These are phyloP conservation scores for Chymomyza costata DNA, from an alignment of 1,140 invertebrate species.

Conservation along the genomic window DNA sequence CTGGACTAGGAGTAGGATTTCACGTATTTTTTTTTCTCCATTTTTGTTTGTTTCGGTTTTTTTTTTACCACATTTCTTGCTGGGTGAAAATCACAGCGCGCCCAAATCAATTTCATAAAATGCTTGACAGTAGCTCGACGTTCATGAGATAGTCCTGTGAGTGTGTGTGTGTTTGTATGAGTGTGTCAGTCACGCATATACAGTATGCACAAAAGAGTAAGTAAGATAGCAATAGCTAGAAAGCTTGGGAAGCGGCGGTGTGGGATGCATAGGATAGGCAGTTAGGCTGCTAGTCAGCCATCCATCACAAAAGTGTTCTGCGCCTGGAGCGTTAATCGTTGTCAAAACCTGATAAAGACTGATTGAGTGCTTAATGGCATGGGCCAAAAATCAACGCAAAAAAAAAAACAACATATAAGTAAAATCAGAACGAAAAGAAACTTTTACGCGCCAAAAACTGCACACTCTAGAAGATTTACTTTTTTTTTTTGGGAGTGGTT, in stretches of 20 bases:
- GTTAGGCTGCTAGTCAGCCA: slow-evolving; percentile 31
- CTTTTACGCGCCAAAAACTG: neutral
- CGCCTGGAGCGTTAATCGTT: slow-evolving; percentile 68
- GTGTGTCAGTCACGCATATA: neutral
- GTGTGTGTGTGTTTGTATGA: neutral
- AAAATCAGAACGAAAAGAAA: slow-evolving; percentile 3
- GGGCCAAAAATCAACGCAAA: slow-evolving; percentile 5
- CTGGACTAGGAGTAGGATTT: too few species aligned
- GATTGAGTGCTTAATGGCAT: slow-evolving; percentile 72
- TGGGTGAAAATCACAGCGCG: slow-evolving; percentile 6
- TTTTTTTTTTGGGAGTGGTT: too few species aligned
- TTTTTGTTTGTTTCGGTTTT: too few species aligned
- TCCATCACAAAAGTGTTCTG: slow-evolving; percentile 68
- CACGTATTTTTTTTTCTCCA: too few species aligned
- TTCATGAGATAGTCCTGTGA: neutral
- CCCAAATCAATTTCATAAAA: slow-evolving; percentile 59
- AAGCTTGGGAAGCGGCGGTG: too few species aligned
- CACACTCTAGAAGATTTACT: too few species aligned
- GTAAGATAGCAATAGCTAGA: too few species aligned
- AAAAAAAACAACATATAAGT: neutral
- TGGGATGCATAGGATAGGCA: too few species aligned
- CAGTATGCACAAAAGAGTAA: too few species aligned
- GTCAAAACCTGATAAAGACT: slow-evolving; percentile 73
- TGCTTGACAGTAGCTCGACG: slow-evolving; percentile 23
- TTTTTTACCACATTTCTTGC: too few species aligned